Percentiles rank a stretch among this genome's conserved stretches.
Conservation (phyloP, 2,113 vertebrate genomes). For the Thamnophis sirtalis region DNA sequence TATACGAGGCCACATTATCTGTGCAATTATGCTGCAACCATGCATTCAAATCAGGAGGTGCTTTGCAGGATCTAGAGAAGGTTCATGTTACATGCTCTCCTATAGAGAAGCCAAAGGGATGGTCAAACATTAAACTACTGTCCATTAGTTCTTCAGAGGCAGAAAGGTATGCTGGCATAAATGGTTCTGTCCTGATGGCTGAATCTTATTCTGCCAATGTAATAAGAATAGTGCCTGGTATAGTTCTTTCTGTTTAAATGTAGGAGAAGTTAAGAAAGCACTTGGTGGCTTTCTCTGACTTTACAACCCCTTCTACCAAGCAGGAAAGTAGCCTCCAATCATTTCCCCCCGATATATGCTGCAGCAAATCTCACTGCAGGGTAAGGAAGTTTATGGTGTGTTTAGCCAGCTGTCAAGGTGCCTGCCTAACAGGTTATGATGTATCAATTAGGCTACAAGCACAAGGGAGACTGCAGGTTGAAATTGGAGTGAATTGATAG, state of each 20-base stretch:
- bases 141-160: background rate
- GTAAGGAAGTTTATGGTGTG: background rate
- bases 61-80: background rate
- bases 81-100: background rate
- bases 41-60: background rate
- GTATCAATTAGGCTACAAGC: background rate
- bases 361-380: background rate
- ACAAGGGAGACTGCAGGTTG: background rate
- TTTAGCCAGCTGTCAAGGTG: background rate
- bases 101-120: background rate
- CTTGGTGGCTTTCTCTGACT: background rate
- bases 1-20: background rate
- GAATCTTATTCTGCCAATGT: background rate
- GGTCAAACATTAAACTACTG: background rate
- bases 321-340: background rate
- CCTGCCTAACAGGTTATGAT: background rate
- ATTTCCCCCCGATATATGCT: background rate
- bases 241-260: background rate
- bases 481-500: background rate
- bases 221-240: background rate
- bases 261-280: background rate
- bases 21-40: background rate
- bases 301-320: background rate
- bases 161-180: background rate
- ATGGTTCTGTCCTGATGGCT: background rate